A percentile compares a stretch with the other conserved stretches of the same genome.
Conservation (phyloP, 1,140 invertebrate genomes). For the Caenorhabditis tropicalis region DNA sequence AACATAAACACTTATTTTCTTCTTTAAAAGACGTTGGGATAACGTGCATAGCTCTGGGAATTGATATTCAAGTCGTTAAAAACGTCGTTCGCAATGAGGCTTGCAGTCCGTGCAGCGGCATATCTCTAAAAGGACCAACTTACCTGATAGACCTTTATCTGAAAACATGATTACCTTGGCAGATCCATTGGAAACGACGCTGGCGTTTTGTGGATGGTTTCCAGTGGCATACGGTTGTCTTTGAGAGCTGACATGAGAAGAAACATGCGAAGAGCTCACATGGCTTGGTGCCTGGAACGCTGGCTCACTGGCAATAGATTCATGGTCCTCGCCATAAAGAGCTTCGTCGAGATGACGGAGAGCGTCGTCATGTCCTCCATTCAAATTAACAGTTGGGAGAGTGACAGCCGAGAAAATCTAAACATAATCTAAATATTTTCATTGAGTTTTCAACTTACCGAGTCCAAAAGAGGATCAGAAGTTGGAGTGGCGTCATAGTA, state of each 20-base stretch:
- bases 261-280: not conserved
- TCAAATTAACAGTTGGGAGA: slow-evolving; percentile 13
- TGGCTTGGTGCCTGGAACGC: slow-evolving; percentile 21
- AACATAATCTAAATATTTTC: not conserved
- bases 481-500: slow-evolving; percentile 8
- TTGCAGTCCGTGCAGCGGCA: not conserved
- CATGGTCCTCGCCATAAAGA: slow-evolving; percentile 42
- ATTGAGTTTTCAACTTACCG: not conserved
- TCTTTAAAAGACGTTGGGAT: not conserved
- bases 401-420: slow-evolving; percentile 43
- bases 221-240: not conserved
- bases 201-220: slow-evolving; percentile 15
- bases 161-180: not conserved
- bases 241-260: slow-evolving; percentile 6
- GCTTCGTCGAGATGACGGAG: slow-evolving; percentile 47
- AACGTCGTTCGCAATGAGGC: slow-evolving; percentile 8
- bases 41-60: slow-evolving; percentile 2
- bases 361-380: slow-evolving; percentile 29
- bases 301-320: slow-evolving; percentile 43
- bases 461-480: not conserved
- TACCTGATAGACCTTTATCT: not conserved
- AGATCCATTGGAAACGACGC: slow-evolving; percentile 2
- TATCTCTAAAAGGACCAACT: slow-evolving; percentile 10
- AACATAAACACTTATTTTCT: not conserved
- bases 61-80: slow-evolving; percentile 4